phyloP scores from a whole-genome alignment of 2,113 vertebrate species.

The Leucosticte australis region DNA sequence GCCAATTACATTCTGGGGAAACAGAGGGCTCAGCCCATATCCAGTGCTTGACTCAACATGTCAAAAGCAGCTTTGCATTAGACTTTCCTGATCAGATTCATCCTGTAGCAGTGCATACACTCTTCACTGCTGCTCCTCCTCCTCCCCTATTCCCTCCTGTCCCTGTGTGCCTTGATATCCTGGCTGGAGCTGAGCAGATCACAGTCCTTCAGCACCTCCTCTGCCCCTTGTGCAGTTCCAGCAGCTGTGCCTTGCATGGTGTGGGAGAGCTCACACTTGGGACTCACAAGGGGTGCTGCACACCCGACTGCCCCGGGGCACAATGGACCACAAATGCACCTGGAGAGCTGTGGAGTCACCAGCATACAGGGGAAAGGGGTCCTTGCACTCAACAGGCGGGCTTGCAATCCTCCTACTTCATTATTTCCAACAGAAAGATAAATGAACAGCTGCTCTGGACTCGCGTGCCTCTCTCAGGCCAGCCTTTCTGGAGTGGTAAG shows the following conservation, averaged over 20 bases:
- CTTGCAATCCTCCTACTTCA: background rate
- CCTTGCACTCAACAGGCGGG: background rate
- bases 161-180: background rate
- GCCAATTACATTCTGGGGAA: background rate
- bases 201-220: background rate
- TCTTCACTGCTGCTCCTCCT: background rate
- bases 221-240: background rate
- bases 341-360: background rate
- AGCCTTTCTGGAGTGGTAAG: background rate
- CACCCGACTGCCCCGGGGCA: background rate
- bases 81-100: background rate
- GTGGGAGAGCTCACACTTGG: fast-evolving
- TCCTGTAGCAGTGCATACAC: background rate
- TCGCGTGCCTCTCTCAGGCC: background rate
- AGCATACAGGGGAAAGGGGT: background rate
- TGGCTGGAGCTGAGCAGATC: background rate
- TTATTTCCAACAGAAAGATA: background rate
- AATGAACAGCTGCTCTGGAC: background rate
- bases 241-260: background rate
- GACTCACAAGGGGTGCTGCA: background rate
- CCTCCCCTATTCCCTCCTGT: background rate
- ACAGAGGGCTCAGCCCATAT: background rate
- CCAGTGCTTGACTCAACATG: background rate
- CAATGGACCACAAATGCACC: background rate
- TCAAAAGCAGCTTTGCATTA: background rate